Evolutionary conservation across 2,113 vertebrate species (phyloP).

Genomic region (Panthera uncia): DNA sequence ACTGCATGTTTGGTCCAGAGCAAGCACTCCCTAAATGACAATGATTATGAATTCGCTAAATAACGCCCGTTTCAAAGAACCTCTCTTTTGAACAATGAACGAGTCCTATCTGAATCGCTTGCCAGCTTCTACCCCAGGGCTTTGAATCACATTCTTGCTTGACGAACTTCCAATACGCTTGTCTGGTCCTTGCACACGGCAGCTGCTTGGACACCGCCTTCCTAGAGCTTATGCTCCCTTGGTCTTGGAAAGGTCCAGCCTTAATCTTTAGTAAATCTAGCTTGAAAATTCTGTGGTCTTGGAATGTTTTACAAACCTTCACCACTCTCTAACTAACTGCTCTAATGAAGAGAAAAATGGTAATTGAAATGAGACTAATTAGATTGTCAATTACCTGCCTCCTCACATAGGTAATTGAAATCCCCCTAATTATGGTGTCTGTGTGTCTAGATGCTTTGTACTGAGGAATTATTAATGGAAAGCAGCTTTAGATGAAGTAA

Average conservation of each 20-base stretch:
- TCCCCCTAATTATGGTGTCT: conserved; percentile 79
- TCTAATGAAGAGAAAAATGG: conserved; percentile 82
- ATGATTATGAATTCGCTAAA: background rate
- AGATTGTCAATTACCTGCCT: conserved; percentile 81
- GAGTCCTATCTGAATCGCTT: background rate
- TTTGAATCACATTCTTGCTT: conserved; percentile 17
- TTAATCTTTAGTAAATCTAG: conserved; percentile 61
- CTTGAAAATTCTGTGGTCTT: conserved; percentile 60
- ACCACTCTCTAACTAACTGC: conserved; percentile 73
- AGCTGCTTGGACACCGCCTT: background rate
- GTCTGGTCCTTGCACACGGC: background rate
- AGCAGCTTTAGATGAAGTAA: conserved; percentile 77
- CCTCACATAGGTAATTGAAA: conserved; percentile 80
- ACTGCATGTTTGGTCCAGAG: background rate
- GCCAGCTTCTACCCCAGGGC: background rate
- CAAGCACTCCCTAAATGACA: background rate
- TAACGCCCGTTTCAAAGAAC: conserved; percentile 10
- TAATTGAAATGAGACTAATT: conserved; percentile 81
- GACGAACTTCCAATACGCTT: conserved; percentile 28
- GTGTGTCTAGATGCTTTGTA: conserved; percentile 77
- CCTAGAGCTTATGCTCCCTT: background rate
- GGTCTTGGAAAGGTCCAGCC: conserved; percentile 8
- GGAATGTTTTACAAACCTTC: conserved; percentile 69
- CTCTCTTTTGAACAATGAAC: background rate
- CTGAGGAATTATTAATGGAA: conserved; percentile 76